A percentile compares a stretch with the other conserved stretches of the same genome.
phyloP scores from a whole-genome alignment of 2,888 invertebrate species.

The Drosophila subsilvestris region DNA sequence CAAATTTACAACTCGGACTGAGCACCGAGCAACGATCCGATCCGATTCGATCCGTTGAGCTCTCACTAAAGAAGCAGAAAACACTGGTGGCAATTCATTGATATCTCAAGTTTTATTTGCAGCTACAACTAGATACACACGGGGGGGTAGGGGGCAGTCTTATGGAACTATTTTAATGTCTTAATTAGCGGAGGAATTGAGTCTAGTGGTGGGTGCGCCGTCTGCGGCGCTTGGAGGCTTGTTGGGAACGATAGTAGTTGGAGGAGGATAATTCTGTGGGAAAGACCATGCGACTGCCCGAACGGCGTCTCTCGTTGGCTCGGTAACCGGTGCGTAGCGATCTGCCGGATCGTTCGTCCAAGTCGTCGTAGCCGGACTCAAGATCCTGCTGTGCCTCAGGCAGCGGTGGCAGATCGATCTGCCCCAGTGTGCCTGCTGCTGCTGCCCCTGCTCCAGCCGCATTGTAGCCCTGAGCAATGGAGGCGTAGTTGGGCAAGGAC shows the following conservation, averaged over 20 bases:
- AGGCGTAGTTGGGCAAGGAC: constrained; percentile 48
- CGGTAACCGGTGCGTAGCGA: constrained; percentile 50
- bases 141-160: constrained; percentile 49
- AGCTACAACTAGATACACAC: constrained; percentile 44
- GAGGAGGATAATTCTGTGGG: constrained; percentile 41
- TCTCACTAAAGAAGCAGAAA: constrained; percentile 20
- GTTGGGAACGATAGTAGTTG: constrained; percentile 31
- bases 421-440: constrained; percentile 18
- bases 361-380: constrained; percentile 29
- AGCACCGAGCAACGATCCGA: background rate
- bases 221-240: constrained; percentile 39
- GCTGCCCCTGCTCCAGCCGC: constrained; percentile 5
- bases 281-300: constrained; percentile 58
- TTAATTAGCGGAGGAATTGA: constrained; percentile 43
- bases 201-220: constrained; percentile 26
- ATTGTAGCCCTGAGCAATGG: constrained; percentile 32
- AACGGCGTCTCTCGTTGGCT: constrained; percentile 57
- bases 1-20: constrained; percentile 45
- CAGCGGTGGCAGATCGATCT: constrained; percentile 55
- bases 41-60: constrained; percentile 7
- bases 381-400: constrained; percentile 63
- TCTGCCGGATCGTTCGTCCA: constrained; percentile 58
- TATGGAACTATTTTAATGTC: constrained; percentile 60
- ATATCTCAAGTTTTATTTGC: constrained; percentile 53
- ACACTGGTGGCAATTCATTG: constrained; percentile 34